Conservation (phyloP, 2,888 invertebrate genomes). For the Calliphora vomitoria region DNA sequence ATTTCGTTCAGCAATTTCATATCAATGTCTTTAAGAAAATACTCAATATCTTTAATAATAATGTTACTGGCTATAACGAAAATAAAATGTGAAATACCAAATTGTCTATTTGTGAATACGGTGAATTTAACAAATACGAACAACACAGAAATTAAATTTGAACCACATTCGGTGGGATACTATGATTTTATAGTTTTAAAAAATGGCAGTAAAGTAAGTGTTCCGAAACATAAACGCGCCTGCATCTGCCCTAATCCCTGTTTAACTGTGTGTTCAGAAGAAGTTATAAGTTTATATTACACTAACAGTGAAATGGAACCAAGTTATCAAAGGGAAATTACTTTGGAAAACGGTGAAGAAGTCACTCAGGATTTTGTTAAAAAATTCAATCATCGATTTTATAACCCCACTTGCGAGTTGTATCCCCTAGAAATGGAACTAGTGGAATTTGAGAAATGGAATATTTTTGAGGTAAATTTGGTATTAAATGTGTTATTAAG, state of each 20-base stretch:
- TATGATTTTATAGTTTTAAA: conserved; percentile 1
- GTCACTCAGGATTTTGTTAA: neutral
- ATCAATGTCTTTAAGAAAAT: neutral
- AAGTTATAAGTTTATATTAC: neutral
- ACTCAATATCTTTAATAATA: neutral
- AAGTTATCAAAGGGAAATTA: neutral
- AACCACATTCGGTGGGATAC: neutral
- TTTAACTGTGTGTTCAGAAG: neutral
- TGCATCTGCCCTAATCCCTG: conserved; percentile 36
- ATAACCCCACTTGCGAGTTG: neutral
- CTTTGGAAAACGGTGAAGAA: neutral
- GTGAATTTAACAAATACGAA: neutral
- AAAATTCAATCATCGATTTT: neutral
- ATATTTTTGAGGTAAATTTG: conserved; percentile 31
- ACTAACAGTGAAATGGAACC: neutral
- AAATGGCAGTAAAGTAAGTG: neutral
- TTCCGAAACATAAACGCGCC: neutral
- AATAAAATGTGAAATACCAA: conserved; percentile 23
- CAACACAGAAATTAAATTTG: neutral
- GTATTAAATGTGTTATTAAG: too few species aligned
- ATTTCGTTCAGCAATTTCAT: neutral
- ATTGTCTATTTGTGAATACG: conserved; percentile 28
- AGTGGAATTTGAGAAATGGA: neutral
- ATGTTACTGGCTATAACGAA: neutral
- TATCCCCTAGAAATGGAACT: neutral